Evolutionary conservation across 2,888 invertebrate genomes (phyloP).

Genomic region (Isoperla grammatica): DNA sequence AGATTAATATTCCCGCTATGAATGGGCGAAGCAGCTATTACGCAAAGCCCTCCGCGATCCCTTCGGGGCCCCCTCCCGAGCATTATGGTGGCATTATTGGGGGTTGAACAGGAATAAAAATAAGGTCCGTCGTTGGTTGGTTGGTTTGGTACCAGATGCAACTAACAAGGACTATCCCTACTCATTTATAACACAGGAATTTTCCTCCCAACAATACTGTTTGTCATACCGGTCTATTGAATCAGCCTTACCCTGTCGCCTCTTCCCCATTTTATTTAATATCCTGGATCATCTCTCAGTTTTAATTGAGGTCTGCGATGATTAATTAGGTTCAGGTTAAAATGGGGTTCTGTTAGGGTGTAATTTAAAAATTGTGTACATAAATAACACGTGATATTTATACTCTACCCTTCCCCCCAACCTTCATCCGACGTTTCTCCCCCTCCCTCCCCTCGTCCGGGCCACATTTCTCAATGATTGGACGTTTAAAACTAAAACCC

Average conservation of each 20-base stretch:
- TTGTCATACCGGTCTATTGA: background rate
- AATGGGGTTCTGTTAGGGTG: constrained; percentile 6
- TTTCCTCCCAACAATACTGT: background rate
- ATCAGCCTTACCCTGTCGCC: background rate
- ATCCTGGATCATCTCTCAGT: constrained; percentile 1
- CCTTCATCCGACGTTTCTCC: background rate
- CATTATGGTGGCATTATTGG: constrained; percentile 12
- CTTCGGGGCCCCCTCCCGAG: background rate
- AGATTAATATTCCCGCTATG: constrained; percentile 1
- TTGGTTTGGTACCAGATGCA: constrained; percentile 14
- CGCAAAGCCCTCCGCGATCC: constrained; percentile 2
- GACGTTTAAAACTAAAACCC: background rate
- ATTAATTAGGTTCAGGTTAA: constrained; percentile 16
- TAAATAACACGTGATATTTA: too few relatives aligned
- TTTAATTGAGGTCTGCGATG: constrained; percentile 6
- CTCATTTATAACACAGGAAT: background rate
- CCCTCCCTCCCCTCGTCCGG: background rate
- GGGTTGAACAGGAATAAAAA: constrained; percentile 15
- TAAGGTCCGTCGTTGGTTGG: too few relatives aligned
- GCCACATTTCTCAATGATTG: background rate
- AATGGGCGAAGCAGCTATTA: constrained; percentile 6
- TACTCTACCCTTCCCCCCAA: background rate
- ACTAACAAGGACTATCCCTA: constrained; percentile 7
- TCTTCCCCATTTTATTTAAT: background rate
- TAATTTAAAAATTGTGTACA: constrained; percentile 11